phyloP scores from a whole-genome alignment of 2,113 vertebrate species.

The Semnornis frantzii region DNA sequence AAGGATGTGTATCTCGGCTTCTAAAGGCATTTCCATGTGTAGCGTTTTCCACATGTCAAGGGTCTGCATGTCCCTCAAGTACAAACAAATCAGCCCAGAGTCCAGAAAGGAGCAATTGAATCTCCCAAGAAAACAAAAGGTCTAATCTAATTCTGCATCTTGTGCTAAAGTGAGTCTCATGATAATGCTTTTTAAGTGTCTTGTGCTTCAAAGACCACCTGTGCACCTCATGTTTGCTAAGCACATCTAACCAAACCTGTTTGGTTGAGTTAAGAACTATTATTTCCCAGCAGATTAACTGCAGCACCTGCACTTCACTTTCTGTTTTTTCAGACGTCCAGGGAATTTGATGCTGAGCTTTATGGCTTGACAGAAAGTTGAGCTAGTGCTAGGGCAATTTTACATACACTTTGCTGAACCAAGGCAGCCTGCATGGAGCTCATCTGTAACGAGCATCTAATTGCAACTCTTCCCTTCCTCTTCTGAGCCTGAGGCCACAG shows the following conservation, averaged over 20 bases:
- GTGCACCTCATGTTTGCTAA: background rate
- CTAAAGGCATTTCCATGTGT: background rate
- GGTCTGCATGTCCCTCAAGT: background rate
- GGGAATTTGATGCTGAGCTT: background rate
- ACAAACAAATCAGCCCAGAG: background rate
- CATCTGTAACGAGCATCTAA: background rate
- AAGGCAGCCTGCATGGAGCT: background rate
- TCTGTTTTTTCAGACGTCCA: background rate
- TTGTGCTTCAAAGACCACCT: background rate
- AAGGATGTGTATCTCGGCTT: background rate
- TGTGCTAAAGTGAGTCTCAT: background rate
- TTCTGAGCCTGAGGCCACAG: background rate
- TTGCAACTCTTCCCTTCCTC: background rate
- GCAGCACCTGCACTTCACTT: background rate
- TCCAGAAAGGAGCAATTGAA: background rate
- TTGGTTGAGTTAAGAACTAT: background rate
- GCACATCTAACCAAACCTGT: background rate
- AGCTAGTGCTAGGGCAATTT: background rate
- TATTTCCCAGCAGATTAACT: background rate
- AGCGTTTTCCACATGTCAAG: background rate
- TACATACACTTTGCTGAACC: accelerated
- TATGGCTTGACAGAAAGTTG: background rate
- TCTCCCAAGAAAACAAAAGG: background rate
- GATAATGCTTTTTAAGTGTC: background rate
- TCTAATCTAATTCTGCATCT: background rate